These are phyloP conservation scores for Nyctibius grandis DNA, from an alignment of 2,797 vertebrate species.

Conservation along the genomic window DNA sequence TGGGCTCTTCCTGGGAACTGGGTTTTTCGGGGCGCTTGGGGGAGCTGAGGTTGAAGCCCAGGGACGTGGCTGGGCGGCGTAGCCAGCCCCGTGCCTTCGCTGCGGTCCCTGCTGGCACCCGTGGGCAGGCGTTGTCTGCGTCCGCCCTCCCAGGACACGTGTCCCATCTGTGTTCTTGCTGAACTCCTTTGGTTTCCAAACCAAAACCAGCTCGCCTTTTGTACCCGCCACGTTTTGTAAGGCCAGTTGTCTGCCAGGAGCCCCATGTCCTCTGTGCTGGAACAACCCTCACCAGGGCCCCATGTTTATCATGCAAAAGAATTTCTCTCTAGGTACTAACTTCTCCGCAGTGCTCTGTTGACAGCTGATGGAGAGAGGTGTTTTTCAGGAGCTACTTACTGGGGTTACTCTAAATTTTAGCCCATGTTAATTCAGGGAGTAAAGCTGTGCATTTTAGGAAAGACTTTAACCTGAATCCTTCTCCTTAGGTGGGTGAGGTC, in stretches of 20 bases:
- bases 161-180: background rate
- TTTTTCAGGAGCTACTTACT: background rate
- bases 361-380: background rate
- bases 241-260: fast-evolving
- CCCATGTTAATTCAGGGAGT: background rate
- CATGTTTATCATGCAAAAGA: background rate
- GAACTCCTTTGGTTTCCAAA: background rate
- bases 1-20: background rate
- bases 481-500: background rate
- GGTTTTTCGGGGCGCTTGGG: background rate
- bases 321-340: background rate
- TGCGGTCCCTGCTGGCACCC: background rate
- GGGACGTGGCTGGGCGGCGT: background rate
- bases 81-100: background rate
- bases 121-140: fast-evolving
- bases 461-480: background rate
- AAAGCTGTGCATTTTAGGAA: background rate
- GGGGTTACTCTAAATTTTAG: background rate
- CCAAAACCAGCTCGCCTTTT: background rate
- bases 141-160: background rate
- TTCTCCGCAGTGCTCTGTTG: fast-evolving
- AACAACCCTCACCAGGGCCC: background rate
- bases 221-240: background rate
- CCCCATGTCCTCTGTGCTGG: background rate
- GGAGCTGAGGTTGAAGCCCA: background rate